Percentiles rank a stretch among this genome's conserved stretches.
phyloP scores from a whole-genome alignment of 2,888 invertebrate genomes.

The Andrena praecox region DNA sequence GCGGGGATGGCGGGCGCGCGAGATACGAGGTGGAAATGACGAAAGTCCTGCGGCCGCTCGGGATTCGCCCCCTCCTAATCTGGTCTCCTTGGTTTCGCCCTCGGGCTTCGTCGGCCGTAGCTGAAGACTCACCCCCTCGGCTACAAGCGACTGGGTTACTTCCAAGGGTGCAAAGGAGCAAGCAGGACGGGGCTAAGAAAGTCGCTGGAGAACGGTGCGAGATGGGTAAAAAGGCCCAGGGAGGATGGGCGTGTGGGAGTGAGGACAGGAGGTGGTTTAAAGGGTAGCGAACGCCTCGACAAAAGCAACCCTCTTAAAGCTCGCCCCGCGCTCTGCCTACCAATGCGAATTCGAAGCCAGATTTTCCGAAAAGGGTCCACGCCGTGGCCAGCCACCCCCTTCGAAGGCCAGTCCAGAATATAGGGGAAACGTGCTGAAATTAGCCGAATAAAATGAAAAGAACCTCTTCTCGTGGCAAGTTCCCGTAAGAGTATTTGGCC shows the following conservation, averaged over 20 bases:
- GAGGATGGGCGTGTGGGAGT: slow-evolving; percentile 55
- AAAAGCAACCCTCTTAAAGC: slow-evolving; percentile 82
- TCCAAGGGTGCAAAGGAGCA: slow-evolving; percentile 66
- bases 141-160: slow-evolving; percentile 55
- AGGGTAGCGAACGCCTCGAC: slow-evolving; percentile 82
- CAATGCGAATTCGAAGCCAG: slow-evolving; percentile 74
- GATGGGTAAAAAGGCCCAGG: slow-evolving; percentile 53
- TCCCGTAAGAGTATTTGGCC: neutral
- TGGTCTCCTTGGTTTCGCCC: slow-evolving; percentile 85
- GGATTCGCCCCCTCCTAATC: slow-evolving; percentile 83
- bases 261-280: slow-evolving; percentile 77
- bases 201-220: slow-evolving; percentile 68
- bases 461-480: neutral
- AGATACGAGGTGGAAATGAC: slow-evolving; percentile 77
- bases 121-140: slow-evolving; percentile 52
- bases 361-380: slow-evolving; percentile 55
- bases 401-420: neutral
- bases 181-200: slow-evolving; percentile 63
- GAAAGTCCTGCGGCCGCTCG: slow-evolving; percentile 76
- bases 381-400: neutral
- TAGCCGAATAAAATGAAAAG: slow-evolving; percentile 29
- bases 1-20: slow-evolving; percentile 65
- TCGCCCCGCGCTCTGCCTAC: slow-evolving; percentile 80
- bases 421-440: slow-evolving; percentile 15
- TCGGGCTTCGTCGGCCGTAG: slow-evolving; percentile 73